Evolutionary conservation across 2,888 invertebrate genomes (phyloP), one percentile per base, ranked within the genome.

Genomic region (Pristionchus mayeri): DNA sequence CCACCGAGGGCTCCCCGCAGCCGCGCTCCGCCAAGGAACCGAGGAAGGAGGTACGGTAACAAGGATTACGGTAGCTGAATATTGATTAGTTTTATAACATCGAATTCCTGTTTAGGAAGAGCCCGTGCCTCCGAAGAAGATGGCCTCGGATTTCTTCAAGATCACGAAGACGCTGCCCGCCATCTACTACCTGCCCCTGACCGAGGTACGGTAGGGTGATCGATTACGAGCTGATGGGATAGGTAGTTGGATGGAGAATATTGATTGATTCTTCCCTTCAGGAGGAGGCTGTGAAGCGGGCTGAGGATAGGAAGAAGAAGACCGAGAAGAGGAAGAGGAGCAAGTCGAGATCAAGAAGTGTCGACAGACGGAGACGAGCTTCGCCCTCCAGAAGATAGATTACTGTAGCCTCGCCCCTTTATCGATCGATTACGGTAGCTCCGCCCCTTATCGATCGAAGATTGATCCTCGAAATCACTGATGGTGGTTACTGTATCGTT

Each of bases 111-210:
- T 40, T 24, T 44, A 80, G 40, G 60, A 80, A 52, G 78, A 52
- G 34, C 78, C 78, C 9, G 24, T 21, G 57, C 57, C 54, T 40
- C 16, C 18, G 13, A 83, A 83, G 67, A 44, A 67, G 60, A 57
- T 80, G 71, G 67, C 83, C 6, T 27, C 83, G 50, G 83, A 83
- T n/a, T 83, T 67, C 71, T 83, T 83, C 71, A 83, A 83, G 83
- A 67, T 83, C n/a, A 83, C 83, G 21, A 83, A 83, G 71, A 52
- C 83, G 21, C 44, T 52, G 11, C 83, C 83, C 11, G 34, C 50
- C 50, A 83, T 83, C 50, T 83, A 67, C 52, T 83, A 67, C 24
- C 83, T 83, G 34, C 83, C 83, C 2, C 67, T 83, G 21, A 83
- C 27, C 63, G 83, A 83, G 24, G 83, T 80, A 52, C n/a, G 27